Base-by-base conservation (phyloP, 1,140 invertebrate genomes). In the Zaprionus kolodkinae region DNA sequence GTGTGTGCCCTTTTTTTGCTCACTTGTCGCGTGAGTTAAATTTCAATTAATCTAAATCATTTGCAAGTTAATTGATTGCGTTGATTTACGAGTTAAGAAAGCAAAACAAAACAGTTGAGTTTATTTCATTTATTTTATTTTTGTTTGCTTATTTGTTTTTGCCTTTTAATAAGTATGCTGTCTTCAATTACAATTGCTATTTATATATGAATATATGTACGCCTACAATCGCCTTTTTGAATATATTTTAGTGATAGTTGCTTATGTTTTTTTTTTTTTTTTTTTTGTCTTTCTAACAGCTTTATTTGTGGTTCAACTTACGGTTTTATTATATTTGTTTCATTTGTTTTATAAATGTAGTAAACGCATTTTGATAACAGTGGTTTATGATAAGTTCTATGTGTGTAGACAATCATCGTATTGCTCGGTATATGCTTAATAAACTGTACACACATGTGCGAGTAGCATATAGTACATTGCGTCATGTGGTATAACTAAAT, bases 341-440 rank as follows among this genome's bases (percentile, higher is more conserved):
- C 61, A 75, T 72, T 77, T 63, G 54, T 71, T 88, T 87, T 89
- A 89, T 89, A 85, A 89, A 89, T 89, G 85, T 89, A 90, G 86
- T 89, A 89, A 89, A 90, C 86, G 81, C 85, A 79, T 90, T 85
- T 85, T 78, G 74, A 90, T 85, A 86, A 88, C 86, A 89, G 76
- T 67, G 73, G n/a, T n/a, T n/a, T 79, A 86, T 17, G 79, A 86
- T 82, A 79, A 62, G 48, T 80, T 66, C 61, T 64, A 72, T 70
- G 55, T 69, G 61, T 69, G 55, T 77, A 70, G 54, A 73, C 65
- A 67, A 79, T 70, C 68, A 79, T 64, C 57, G 27, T 30, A 68
- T 77, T 59, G 73, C 60, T 71, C 71, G 68, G 75, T 60, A 21
- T 50, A 50, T n/a, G 21, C 61, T 27, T 64, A 63, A 63, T 36